Base-by-base conservation (phyloP, 2,888 invertebrate species). In the Drosophila nr. perissopoda region DNA sequence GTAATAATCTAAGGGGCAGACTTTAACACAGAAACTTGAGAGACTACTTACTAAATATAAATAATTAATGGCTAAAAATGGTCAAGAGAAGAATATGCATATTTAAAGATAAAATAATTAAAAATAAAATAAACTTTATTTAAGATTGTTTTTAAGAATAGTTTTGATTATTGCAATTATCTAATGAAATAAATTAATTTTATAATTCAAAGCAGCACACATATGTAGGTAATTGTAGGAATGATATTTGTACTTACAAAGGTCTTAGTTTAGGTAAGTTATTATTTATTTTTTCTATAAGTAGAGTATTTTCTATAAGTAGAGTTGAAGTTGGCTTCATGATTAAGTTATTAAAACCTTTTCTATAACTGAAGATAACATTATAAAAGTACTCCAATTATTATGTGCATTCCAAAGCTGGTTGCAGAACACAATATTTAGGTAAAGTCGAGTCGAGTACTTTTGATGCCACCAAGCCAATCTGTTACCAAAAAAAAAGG, bases 1-100 rank as follows among this genome's bases (percentile, higher is more conserved):
- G 16, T 45, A 60, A 42, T 33, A 42, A 51, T 56, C 29, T 34
- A n/a, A n/a, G 29, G n/a, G 11, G 33, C 31, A 45, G 70, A 21
- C 51, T 21, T 58, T 38, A 38, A 51, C 59, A 31, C 8, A 13
- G 13, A 21, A 3, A 42, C 4, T 7, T 42, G 13, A 31, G 31
- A 10, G 33, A 33, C 33, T 4, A 45, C 1, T 21, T 45, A 4
- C 2, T 7, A 21, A 25, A 45, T 2, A 16, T 7, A 7, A 7
- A 16, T 21, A 16, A 21, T 13, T 45, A 21, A 16, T 7, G 21
- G 13, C 1, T 13, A 6, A 21, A 42, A 13, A 42, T 11, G 6
- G 6, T 6, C 0, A 11, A 11, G 11, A 6, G 0, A 21, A 45
- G 3, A 45, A 45, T 21, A 13, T 1, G 13, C 7, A 42, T 7